A percentile compares a stretch with the other conserved stretches of the same genome.
Conservation (phyloP, 30 jellyfish, hydroid and myxozoan genomes). For the Morbakka virulenta region DNA sequence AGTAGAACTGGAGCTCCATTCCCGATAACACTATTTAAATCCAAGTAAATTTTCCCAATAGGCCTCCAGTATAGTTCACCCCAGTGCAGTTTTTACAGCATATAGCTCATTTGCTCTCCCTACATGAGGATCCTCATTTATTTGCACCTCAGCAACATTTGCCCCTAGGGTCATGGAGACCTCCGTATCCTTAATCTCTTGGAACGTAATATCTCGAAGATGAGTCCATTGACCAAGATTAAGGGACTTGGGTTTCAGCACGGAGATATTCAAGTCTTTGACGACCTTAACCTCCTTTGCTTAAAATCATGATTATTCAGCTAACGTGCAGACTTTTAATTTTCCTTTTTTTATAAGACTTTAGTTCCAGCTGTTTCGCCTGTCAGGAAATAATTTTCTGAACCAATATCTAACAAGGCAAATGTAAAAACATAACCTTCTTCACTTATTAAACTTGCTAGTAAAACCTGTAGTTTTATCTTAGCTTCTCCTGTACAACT, state of each 20-base stretch:
- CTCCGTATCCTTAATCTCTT: background rate
- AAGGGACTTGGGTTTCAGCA: background rate
- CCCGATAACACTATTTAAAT: no score
- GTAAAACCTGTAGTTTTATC: background rate
- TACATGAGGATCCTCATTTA: background rate
- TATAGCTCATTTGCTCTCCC: background rate
- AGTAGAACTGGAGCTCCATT: no score
- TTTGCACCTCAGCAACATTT: background rate
- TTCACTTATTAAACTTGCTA: background rate
- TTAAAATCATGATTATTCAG: background rate
- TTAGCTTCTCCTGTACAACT: background rate
- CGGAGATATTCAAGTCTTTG: background rate
- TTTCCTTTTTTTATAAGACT: background rate
- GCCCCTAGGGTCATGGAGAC: background rate
- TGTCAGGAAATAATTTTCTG: background rate
- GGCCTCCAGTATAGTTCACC: no score
- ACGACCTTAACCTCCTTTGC: background rate
- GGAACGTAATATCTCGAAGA: background rate
- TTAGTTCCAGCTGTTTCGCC: background rate
- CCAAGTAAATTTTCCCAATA: no score
- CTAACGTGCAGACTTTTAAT: background rate
- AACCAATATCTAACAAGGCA: background rate
- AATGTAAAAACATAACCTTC: background rate
- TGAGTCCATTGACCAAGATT: background rate
- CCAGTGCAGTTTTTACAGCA: background rate